Percentiles rank a stretch among this genome's conserved stretches.
These are phyloP conservation scores for Paramormyrops hopkinsi DNA, from an alignment of 2,797 vertebrate species.

Conservation along the genomic window DNA sequence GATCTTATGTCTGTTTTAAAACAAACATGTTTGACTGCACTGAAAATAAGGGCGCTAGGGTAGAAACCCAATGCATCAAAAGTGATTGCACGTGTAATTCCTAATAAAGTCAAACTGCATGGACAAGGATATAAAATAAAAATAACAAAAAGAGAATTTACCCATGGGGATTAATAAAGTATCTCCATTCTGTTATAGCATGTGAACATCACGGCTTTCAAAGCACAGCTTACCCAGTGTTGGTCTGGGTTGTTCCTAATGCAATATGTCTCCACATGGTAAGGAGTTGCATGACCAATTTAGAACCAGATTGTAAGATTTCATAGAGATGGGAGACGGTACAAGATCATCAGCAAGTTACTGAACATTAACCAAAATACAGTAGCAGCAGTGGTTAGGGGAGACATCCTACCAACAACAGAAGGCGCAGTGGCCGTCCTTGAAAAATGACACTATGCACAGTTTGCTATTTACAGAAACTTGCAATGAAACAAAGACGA, in stretches of 20 bases:
- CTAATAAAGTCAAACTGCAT: neutral
- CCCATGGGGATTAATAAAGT: neutral
- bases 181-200: neutral
- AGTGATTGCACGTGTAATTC: neutral
- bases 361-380: neutral
- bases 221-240: neutral
- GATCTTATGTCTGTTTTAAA: neutral
- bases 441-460: neutral
- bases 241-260: neutral
- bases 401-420: neutral
- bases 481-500: neutral
- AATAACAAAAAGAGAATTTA: neutral
- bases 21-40: neutral
- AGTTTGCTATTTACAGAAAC: neutral
- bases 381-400: neutral
- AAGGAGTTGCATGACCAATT: neutral
- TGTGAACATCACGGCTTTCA: neutral
- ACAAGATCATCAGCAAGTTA: neutral
- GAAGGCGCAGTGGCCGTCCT: neutral
- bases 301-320: neutral
- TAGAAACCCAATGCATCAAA: neutral
- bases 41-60: neutral
- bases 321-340: neutral
- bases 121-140: neutral
- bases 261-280: neutral